Evolutionary conservation across 2,797 vertebrate species (phyloP), one percentile per base, ranked within the genome.

Genomic region (Gobionotothen gibberifrons): DNA sequence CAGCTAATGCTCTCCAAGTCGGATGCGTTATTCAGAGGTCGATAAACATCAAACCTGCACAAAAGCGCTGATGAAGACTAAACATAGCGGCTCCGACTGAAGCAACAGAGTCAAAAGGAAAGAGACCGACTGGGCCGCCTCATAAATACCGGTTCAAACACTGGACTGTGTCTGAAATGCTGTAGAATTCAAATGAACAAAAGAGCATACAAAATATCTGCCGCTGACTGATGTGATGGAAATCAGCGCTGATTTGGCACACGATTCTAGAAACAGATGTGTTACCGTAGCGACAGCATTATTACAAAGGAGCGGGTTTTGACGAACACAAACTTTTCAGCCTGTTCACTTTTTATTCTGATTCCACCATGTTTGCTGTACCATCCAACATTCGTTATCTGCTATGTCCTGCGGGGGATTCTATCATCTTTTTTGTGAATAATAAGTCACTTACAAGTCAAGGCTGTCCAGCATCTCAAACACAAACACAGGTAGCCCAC

Each of bases 221-320:
- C 59, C 54, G 44, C 69, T 17, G 46, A 72, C 58, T n/a, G 22
- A 49, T 15, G 17, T 26, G 51, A 48, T 54, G 59, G 58, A 66
- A 79, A 79, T 62, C 66, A 49, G 70, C 11, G 53, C 69, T 14
- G 32, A 72, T 67, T 59, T 59, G 47, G 64, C 61, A 66, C 2
- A 9, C 60, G 68, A 60, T 59, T 59, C 48, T 56, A 67, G 62
- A 64, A 63, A 54, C 40, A 0, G 60, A 61, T n/a, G 55, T 3
- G 74, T 85, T 78, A 44, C 85, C 72, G 81, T 85, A 78, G 84
- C 83, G 87, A 90, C 81, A 69, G 72, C 57, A 81, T 68, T 76
- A 53, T 53, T 36, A 58, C 40, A 19, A 21, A 56, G 13, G 11
- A 61, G 46, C 40, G 0, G 0, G 19, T 42, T 21, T 51, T 15